Conservation (phyloP, 2,888 invertebrate genomes). For the Fragum sueziense region DNA sequence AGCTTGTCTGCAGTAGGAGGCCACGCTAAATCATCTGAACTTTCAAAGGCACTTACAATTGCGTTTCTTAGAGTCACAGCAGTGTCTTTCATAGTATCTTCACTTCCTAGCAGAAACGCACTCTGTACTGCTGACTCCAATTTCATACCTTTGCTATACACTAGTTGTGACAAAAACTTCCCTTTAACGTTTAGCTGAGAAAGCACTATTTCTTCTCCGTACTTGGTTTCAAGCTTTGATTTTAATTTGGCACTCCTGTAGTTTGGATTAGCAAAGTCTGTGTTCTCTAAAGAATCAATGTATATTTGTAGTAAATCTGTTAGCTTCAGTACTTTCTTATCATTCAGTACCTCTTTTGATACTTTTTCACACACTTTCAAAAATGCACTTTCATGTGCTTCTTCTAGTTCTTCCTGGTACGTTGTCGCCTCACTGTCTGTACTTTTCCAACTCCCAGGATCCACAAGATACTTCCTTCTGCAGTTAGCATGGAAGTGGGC, state of each 20-base stretch:
- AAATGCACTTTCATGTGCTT: conserved; percentile 19
- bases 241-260: conserved; percentile 25
- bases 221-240: conserved; percentile 14
- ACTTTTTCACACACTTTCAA: conserved; percentile 11
- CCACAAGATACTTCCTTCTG: conserved; percentile 14
- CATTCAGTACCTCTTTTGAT: conserved; percentile 3
- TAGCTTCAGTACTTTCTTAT: conserved; percentile 10
- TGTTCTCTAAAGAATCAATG: conserved; percentile 4
- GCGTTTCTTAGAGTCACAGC: conserved; percentile 18
- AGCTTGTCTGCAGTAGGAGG: conserved; percentile 36
- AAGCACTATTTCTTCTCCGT: conserved; percentile 1
- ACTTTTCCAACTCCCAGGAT: conserved; percentile 16
- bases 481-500: conserved; percentile 13
- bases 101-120: conserved; percentile 20
- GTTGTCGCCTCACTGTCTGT: background rate
- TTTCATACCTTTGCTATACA: conserved; percentile 23
- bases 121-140: conserved; percentile 22
- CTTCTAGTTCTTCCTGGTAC: conserved; percentile 1
- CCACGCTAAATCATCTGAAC: conserved; percentile 26
- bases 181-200: conserved; percentile 13
- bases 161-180: conserved; percentile 18
- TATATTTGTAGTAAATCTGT: conserved; percentile 6
- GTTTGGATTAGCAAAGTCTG: conserved; percentile 21
- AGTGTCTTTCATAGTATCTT: conserved; percentile 19
- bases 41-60: conserved; percentile 29